Evolutionary conservation across 2,888 invertebrate genomes (phyloP).

Genomic region (Deilephila elpenor): DNA sequence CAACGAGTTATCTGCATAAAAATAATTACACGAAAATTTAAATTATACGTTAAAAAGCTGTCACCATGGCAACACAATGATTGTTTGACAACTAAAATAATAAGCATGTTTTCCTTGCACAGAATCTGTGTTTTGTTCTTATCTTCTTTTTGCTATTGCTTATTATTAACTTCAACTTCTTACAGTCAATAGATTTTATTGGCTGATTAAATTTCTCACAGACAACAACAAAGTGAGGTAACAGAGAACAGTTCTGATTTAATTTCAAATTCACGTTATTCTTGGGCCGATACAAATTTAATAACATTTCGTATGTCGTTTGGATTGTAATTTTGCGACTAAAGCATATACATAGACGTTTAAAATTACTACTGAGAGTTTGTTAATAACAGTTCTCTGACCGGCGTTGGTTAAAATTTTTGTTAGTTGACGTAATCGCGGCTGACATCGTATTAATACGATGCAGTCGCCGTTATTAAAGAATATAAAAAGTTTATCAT

Average conservation of each 20-base stretch:
- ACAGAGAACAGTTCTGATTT: neutral
- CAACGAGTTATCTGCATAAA: neutral
- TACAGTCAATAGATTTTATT: neutral
- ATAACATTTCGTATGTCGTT: neutral
- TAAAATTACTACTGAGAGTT: neutral
- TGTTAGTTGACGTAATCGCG: conserved; percentile 76
- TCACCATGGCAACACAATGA: conserved; percentile 57
- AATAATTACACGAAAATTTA: neutral
- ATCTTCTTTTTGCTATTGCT: conserved; percentile 4
- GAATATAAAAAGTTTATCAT: conserved; percentile 56
- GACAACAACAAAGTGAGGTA: neutral
- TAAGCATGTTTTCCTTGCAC: conserved; percentile 5
- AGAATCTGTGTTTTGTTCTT: neutral
- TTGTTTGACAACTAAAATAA: conserved; percentile 28
- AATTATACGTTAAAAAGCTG: conserved; percentile 24
- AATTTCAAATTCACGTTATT: conserved; percentile 39
- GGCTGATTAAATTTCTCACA: neutral
- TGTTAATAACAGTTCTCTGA: neutral
- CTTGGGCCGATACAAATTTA: conserved; percentile 33
- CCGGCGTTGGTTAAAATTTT: conserved; percentile 46
- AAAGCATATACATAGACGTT: neutral
- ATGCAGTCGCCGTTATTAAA: conserved; percentile 57
- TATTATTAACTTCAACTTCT: neutral
- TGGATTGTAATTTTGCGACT: conserved; percentile 1
- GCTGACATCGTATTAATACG: conserved; percentile 68